Conservation (phyloP, 2,888 invertebrate genomes). For the Brachypalpus laphriformis region DNA sequence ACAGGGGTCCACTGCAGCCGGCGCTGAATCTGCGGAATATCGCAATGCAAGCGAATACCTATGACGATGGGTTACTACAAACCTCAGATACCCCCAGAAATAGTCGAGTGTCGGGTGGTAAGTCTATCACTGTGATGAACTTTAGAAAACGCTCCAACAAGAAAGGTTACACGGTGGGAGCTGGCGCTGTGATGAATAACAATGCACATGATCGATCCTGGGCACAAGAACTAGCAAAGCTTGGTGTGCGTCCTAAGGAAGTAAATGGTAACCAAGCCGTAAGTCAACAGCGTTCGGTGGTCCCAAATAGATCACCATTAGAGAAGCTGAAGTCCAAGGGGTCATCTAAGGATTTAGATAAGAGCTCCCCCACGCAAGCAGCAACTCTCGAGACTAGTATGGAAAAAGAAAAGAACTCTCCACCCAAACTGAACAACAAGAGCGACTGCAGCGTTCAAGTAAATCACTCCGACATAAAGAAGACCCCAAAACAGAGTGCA, state of each 20-base stretch:
- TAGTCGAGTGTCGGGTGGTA: conserved; percentile 23
- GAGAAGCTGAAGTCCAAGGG: conserved; percentile 52
- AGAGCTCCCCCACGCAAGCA: not conserved
- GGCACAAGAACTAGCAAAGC: conserved; percentile 75
- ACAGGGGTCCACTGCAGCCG: conserved; percentile 84
- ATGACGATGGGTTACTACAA: conserved; percentile 37
- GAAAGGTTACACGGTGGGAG: conserved; percentile 6
- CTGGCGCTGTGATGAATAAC: conserved; percentile 15
- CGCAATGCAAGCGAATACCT: conserved; percentile 75
- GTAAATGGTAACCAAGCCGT: not conserved
- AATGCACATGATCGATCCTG: conserved; percentile 70
- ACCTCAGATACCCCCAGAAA: conserved; percentile 19
- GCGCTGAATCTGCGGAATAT: conserved; percentile 85
- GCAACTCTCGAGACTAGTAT: conserved; percentile 21
- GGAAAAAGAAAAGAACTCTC: conserved; percentile 67
- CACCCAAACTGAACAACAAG: conserved; percentile 54
- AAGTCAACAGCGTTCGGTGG: not conserved
- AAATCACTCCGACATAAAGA: conserved; percentile 49
- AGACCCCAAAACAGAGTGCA: conserved; percentile 63
- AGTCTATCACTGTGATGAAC: conserved; percentile 29
- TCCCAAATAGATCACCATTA: conserved; percentile 21
- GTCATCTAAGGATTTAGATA: conserved; percentile 42
- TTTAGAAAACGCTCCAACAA: conserved; percentile 55
- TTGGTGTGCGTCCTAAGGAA: conserved; percentile 58
- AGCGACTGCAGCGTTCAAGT: conserved; percentile 42